Conservation (phyloP, 2,113 vertebrate genomes). For the Apistogramma diplotaenia region DNA sequence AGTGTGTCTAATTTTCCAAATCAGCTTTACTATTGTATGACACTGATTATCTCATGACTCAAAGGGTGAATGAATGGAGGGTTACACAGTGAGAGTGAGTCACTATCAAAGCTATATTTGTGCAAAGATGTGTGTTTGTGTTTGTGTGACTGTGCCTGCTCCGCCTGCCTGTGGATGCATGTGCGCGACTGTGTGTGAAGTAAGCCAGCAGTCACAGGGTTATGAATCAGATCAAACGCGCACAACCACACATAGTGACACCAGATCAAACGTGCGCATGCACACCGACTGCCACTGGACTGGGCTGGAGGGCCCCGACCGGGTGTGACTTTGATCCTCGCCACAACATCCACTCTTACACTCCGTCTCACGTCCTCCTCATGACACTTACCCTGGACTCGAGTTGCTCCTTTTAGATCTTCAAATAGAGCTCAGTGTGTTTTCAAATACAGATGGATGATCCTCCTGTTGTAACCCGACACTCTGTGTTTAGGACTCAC, state of each 20-base stretch:
- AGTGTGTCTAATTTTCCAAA: conserved; percentile 58
- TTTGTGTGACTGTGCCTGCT: conserved; percentile 26
- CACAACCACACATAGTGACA: conserved; percentile 42
- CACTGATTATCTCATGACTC: conserved; percentile 52
- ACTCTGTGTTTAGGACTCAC: conserved; percentile 32
- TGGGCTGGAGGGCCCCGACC: conserved; percentile 32
- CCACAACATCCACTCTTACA: conserved; percentile 58
- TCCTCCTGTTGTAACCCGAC: conserved; percentile 49
- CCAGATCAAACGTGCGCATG: conserved; percentile 41
- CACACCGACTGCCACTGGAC: conserved; percentile 18
- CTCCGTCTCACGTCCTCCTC: conserved; percentile 38
- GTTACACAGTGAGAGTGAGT: conserved; percentile 55
- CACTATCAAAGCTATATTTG: conserved; percentile 67
- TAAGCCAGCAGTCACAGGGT: conserved; percentile 47
- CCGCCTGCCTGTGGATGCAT: conserved; percentile 24
- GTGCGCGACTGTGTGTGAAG: conserved; percentile 54
- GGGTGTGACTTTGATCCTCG: conserved; percentile 63
- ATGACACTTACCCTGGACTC: conserved; percentile 38
- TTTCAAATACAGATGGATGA: conserved; percentile 44
- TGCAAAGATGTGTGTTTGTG: conserved; percentile 21
- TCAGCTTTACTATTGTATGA: conserved; percentile 48
- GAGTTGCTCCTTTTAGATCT: conserved; percentile 50
- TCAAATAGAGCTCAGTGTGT: conserved; percentile 52
- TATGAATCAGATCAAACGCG: conserved; percentile 60
- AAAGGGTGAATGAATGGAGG: conserved; percentile 63